Conservation (phyloP, 1,140 invertebrate species). For the Augochlora pura region DNA sequence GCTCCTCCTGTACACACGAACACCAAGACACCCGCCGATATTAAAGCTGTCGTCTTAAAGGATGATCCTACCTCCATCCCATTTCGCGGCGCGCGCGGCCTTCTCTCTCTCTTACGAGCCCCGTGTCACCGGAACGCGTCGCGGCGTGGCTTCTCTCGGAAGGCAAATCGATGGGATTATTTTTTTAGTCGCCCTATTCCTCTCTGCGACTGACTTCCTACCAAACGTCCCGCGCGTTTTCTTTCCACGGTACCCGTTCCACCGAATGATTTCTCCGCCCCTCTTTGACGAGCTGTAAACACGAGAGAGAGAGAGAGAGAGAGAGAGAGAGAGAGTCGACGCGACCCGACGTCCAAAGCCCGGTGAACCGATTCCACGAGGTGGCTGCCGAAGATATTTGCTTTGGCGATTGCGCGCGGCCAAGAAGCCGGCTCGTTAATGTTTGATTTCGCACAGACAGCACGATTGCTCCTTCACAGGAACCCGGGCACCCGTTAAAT, state of each 20-base stretch:
- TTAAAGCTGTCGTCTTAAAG: conserved; percentile 63
- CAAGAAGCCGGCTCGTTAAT: not conserved
- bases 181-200: conserved; percentile 35
- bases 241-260: not conserved
- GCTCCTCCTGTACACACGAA: conserved; percentile 60
- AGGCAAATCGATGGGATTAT: conserved; percentile 65
- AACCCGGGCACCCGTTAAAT: not conserved
- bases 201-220: conserved; percentile 8
- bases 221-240: not conserved
- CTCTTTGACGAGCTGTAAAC: conserved; percentile 21
- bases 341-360: too few species aligned
- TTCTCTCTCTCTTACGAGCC: conserved; percentile 34
- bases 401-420: not conserved
- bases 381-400: not conserved
- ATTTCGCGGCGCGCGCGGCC: conserved; percentile 27
- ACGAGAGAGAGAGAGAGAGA: not conserved
- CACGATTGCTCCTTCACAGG: not conserved
- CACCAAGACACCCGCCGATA: conserved; percentile 44
- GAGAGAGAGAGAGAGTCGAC: too few species aligned
- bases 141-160: conserved; percentile 58
- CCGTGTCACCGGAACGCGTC: conserved; percentile 35
- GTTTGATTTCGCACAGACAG: not conserved
- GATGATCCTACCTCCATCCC: conserved; percentile 57
- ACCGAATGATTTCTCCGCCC: not conserved
- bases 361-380: too few species aligned